Evolutionary conservation across 2,113 vertebrate genomes (phyloP).

Genomic region (Phodopus roborovskii): DNA sequence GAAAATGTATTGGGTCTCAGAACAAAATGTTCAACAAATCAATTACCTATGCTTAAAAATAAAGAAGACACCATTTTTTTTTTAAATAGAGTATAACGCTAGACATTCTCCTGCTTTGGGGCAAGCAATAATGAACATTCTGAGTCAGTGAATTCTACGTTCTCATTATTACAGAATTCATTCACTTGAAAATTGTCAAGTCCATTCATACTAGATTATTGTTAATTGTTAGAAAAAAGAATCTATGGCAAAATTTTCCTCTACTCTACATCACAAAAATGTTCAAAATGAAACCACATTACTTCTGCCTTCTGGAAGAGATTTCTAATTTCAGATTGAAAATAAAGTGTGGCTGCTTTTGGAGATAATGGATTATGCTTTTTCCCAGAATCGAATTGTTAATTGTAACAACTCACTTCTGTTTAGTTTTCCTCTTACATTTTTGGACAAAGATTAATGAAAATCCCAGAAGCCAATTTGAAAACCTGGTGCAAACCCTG

Average conservation of each 20-base stretch:
- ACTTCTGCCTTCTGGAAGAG: neutral
- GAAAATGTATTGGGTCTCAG: neutral
- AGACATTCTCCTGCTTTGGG: too few relatives aligned
- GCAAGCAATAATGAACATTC: neutral
- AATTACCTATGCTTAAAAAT: neutral
- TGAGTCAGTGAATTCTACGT: neutral
- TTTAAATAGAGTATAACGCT: neutral
- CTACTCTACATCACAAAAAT: neutral
- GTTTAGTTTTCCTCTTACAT: neutral
- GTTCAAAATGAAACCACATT: neutral
- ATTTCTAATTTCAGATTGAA: neutral
- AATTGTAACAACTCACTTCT: constrained; percentile 64
- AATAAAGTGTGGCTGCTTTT: neutral
- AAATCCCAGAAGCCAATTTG: neutral
- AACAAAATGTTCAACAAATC: neutral
- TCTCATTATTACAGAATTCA: neutral
- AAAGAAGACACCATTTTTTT: neutral
- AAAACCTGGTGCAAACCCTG: neutral
- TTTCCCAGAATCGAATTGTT: neutral
- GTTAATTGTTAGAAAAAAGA: neutral
- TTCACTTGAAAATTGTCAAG: neutral
- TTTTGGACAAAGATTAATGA: neutral
- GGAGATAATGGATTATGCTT: neutral
- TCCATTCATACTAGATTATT: neutral
- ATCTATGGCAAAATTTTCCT: neutral